phyloP scores from a whole-genome alignment of 2,888 invertebrate species.

The Erebia epiphron region DNA sequence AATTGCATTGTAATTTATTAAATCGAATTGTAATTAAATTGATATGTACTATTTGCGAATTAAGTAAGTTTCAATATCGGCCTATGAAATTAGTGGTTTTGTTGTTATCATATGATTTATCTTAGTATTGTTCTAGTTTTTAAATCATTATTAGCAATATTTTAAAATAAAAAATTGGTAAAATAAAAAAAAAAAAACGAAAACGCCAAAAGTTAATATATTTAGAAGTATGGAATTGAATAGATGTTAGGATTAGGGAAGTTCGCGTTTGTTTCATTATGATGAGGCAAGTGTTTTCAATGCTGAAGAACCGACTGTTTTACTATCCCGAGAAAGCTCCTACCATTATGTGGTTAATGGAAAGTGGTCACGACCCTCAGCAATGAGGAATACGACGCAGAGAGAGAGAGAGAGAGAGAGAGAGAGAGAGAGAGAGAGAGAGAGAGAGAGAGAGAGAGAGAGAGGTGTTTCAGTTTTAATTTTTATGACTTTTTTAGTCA shows the following conservation, averaged over 20 bases:
- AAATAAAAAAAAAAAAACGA: not conserved
- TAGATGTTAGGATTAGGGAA: slow-evolving; percentile 20
- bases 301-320: too few species aligned
- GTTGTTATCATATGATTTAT: slow-evolving; percentile 11
- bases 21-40: slow-evolving; percentile 27
- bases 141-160: slow-evolving; percentile 12
- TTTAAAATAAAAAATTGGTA: not conserved
- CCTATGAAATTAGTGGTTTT: slow-evolving; percentile 38
- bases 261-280: not conserved
- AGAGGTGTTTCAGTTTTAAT: too few species aligned
- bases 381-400: too few species aligned
- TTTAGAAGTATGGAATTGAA: slow-evolving; percentile 30
- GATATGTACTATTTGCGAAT: slow-evolving; percentile 13
- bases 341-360: too few species aligned
- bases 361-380: too few species aligned
- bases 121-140: slow-evolving; percentile 14
- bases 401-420: too few species aligned
- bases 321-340: too few species aligned
- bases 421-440: too few species aligned
- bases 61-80: slow-evolving; percentile 40
- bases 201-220: slow-evolving; percentile 20
- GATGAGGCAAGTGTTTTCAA: not conserved
- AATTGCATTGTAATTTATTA: slow-evolving; percentile 22
- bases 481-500: not conserved
- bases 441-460: too few species aligned